Evolutionary conservation across 2,797 vertebrate genomes (phyloP), one percentile per base, ranked within the genome.

Genomic region (Fundulus diaphanus): DNA sequence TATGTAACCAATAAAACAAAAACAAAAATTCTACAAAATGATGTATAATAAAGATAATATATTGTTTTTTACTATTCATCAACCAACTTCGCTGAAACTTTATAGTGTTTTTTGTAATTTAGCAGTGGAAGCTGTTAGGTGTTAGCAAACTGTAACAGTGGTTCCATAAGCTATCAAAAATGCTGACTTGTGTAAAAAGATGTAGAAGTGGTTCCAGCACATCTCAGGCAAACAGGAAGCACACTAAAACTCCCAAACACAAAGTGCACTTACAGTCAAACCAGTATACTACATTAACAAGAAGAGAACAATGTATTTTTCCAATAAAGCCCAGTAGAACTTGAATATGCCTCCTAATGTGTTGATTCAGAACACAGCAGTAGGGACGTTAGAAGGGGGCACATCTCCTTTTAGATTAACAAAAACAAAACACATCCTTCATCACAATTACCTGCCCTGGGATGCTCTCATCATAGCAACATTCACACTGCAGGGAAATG

Each of bases 221-320:
- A 79, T 73, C 46, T 75, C 70, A 63, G 71, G 52, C 24, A 51
- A 81, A 88, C 40, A 75, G 72, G 57, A 81, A 51, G 75, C 76
- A 87, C 80, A 81, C 31, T 49, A 40, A 74, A 77, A 86, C 57
- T 56, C 74, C 83, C 63, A 69, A 83, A 83, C 79, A 84, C 81
- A 87, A 71, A 86, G 80, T 85, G 86, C 71, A 89, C 84, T 85
- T 80, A 79, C 67, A 87, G 68, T 73, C 72, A 79, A 76, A 73
- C 49, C 68, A 84, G 68, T 68, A 78, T 63, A 80, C 56, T 72
- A 87, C 79, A 83, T 79, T 77, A 86, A 90, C 59, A 90, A 72
- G 35, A 15, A 77, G 18, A 77, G 68, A 81, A 35, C 59, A 35
- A 61, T 35, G 33, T 12, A 22, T n/a, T 35, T 22, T 70, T 77